Evolutionary conservation across 2,113 vertebrate genomes (phyloP).

Genomic region (Hippopotamus amphibius): DNA sequence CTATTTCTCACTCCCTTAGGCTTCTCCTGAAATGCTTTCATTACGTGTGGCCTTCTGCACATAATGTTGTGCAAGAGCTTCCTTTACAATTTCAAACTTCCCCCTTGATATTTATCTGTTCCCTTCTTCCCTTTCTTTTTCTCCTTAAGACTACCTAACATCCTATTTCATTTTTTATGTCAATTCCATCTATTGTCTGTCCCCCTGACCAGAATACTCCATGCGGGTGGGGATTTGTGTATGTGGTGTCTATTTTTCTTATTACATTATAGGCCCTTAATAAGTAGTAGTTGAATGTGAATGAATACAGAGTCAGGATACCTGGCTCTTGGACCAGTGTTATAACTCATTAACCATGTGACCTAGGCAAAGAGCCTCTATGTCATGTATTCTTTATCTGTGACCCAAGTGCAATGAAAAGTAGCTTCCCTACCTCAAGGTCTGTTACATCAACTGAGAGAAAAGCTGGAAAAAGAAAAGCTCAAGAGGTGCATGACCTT

Average conservation of each 20-base stretch:
- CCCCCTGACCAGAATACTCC: neutral
- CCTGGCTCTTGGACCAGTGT: neutral
- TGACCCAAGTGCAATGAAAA: neutral
- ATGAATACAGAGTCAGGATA: neutral
- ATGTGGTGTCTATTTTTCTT: neutral
- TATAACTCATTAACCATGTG: neutral
- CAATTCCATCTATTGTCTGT: neutral
- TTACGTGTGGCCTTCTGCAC: neutral
- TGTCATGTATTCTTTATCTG: neutral
- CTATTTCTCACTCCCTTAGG: neutral
- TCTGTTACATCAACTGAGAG: neutral
- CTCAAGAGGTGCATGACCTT: neutral
- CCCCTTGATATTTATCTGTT: neutral
- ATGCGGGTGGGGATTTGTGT: neutral
- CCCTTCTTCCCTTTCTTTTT: neutral
- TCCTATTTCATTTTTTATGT: neutral
- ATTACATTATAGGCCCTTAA: neutral
- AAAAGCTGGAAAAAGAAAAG: neutral
- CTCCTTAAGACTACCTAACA: neutral
- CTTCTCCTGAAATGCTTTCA: neutral
- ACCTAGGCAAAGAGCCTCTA: neutral
- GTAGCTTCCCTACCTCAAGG: neutral
- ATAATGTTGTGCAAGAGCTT: neutral
- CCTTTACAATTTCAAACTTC: neutral
- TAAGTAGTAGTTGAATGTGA: conserved; percentile 25